Evolutionary conservation across 92 coral and sea anemone genomes (phyloP).

Genomic region (Epizoanthus scotinus): DNA sequence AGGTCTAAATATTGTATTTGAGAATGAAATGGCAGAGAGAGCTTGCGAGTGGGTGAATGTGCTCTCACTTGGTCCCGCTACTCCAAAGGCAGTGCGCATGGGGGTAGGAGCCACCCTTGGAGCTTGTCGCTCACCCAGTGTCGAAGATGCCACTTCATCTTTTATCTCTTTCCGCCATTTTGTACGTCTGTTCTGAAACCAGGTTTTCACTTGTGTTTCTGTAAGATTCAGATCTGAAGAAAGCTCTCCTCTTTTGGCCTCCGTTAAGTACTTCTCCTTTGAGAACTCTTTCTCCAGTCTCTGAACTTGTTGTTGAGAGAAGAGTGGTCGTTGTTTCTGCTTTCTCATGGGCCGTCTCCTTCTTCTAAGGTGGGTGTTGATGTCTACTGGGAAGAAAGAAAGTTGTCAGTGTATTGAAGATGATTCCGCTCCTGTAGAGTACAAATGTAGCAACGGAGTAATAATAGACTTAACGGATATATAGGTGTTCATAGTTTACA

Average conservation of each 20-base stretch:
- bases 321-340: slow-evolving; percentile 56
- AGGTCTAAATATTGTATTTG: slow-evolving; percentile 40
- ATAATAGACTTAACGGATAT: not conserved
- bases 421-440: not conserved
- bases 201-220: slow-evolving; percentile 61
- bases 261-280: slow-evolving; percentile 49
- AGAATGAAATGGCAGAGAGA: slow-evolving; percentile 23
- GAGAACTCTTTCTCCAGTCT: slow-evolving; percentile 59
- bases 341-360: slow-evolving; percentile 54
- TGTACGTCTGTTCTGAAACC: slow-evolving; percentile 67
- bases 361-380: slow-evolving; percentile 45
- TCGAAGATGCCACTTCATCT: slow-evolving; percentile 47
- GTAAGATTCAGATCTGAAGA: slow-evolving; percentile 55
- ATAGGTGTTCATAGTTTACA: slow-evolving; percentile 11
- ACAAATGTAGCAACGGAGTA: not conserved
- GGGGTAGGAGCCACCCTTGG: not conserved
- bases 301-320: slow-evolving; percentile 59
- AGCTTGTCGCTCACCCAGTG: slow-evolving; percentile 38
- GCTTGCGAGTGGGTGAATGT: slow-evolving; percentile 31
- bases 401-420: not conserved
- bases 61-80: not conserved
- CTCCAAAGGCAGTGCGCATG: slow-evolving; percentile 10
- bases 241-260: slow-evolving; percentile 54
- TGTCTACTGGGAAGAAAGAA: slow-evolving; percentile 9
- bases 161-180: slow-evolving; percentile 59